These are phyloP conservation scores for Ammodytes dubius DNA, from an alignment of 2,113 vertebrate genomes.

Conservation along the genomic window DNA sequence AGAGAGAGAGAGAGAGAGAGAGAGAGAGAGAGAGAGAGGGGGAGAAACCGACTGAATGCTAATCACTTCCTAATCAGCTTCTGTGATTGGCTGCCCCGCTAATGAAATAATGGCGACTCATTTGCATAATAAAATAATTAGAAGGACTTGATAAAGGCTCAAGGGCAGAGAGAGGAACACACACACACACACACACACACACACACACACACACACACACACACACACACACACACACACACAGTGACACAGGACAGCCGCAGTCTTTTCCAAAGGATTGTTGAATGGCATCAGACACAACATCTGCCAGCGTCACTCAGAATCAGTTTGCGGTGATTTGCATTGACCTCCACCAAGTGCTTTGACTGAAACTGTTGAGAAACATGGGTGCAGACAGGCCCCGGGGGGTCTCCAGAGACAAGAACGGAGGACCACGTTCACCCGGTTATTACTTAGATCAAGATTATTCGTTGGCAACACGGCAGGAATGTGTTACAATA, in stretches of 20 bases:
- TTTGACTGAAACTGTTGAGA: conserved; percentile 46
- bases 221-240: conserved; percentile 43
- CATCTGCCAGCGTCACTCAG: conserved; percentile 75
- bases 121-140: conserved; percentile 90
- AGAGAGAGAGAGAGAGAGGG: neutral
- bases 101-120: conserved; percentile 88
- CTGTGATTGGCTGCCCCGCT: conserved; percentile 82
- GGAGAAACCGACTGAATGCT: conserved; percentile 81
- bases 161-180: conserved; percentile 79
- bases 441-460: conserved; percentile 45
- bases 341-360: conserved; percentile 61
- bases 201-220: conserved; percentile 47
- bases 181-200: conserved; percentile 41
- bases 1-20: conserved; percentile 41
- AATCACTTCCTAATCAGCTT: conserved; percentile 86
- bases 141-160: conserved; percentile 85
- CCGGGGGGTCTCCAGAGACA: neutral
- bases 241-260: conserved; percentile 44
- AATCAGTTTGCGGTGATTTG: conserved; percentile 72
- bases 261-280: conserved; percentile 63
- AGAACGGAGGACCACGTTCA: neutral
- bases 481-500: conserved; percentile 45
- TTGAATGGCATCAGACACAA: conserved; percentile 75
- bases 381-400: conserved; percentile 22
- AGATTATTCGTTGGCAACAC: conserved; percentile 52